phyloP scores from a whole-genome alignment of 53 echinoderm and acorn worm species.

The Apostichopus leukothele region DNA sequence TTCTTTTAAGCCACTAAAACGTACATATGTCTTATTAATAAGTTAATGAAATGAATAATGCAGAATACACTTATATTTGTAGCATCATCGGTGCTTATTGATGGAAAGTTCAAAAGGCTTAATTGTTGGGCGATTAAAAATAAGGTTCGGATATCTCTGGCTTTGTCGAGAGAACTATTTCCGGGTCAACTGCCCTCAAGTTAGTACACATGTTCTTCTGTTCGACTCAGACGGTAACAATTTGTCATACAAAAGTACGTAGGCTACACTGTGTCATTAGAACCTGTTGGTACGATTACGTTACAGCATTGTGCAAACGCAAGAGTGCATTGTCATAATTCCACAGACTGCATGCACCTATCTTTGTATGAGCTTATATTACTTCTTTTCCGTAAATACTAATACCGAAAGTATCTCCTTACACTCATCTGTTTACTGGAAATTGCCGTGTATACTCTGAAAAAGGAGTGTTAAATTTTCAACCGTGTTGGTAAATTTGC shows the following conservation, averaged over 20 bases:
- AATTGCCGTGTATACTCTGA: background rate
- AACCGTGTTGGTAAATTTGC: slow-evolving; percentile 37
- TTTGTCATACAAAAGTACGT: no score
- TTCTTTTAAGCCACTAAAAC: no score
- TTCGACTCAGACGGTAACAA: no score
- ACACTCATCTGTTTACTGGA: background rate
- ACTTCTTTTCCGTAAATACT: background rate
- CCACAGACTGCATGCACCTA: background rate
- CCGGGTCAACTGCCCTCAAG: background rate
- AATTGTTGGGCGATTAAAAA: no score
- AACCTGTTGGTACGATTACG: no score
- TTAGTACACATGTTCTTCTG: background rate
- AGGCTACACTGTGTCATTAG: no score
- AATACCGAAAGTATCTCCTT: background rate
- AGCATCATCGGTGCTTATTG: no score
- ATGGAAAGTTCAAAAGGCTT: no score
- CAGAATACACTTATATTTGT: no score
- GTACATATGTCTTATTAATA: no score
- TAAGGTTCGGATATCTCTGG: no score
- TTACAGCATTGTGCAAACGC: background rate
- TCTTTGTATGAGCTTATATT: background rate
- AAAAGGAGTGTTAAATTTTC: slow-evolving; percentile 39
- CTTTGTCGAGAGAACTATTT: background rate
- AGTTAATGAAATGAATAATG: no score
- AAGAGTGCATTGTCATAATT: background rate